Conservation (phyloP, 1,140 invertebrate genomes). For the Mamestra configurata region DNA sequence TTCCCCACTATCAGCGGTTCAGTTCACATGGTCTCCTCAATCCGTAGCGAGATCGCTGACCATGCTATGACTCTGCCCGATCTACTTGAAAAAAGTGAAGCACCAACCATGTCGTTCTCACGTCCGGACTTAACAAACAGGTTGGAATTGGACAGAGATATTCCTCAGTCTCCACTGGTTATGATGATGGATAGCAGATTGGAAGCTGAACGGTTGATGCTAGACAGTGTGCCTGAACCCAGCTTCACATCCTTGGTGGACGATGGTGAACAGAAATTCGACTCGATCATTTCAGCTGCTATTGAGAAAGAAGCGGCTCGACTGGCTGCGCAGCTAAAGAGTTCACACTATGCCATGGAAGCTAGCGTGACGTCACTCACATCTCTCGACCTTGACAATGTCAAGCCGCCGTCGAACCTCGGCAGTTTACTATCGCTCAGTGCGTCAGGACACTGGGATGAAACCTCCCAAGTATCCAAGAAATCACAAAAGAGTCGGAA, state of each 20-base stretch:
- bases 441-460: constrained; percentile 86
- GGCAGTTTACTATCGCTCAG: constrained; percentile 91
- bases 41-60: constrained; percentile 89
- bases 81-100: constrained; percentile 81
- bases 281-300: constrained; percentile 76
- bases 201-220: constrained; percentile 62
- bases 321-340: constrained; percentile 90
- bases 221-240: constrained; percentile 74
- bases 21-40: constrained; percentile 91
- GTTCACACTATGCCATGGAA: constrained; percentile 84
- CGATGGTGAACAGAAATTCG: constrained; percentile 75
- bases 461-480: constrained; percentile 75
- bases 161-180: constrained; percentile 43
- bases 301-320: constrained; percentile 93
- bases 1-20: constrained; percentile 94
- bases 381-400: constrained; percentile 91
- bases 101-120: constrained; percentile 63
- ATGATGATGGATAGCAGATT: constrained; percentile 50
- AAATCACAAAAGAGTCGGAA: constrained; percentile 87
- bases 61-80: constrained; percentile 75
- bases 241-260: constrained; percentile 74
- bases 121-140: constrained; percentile 80
- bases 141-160: constrained; percentile 67
- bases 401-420: constrained; percentile 94
- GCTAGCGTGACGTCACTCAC: constrained; percentile 87